Evolutionary conservation across 1,140 invertebrate genomes (phyloP).

Genomic region (Drosophila hydei): DNA sequence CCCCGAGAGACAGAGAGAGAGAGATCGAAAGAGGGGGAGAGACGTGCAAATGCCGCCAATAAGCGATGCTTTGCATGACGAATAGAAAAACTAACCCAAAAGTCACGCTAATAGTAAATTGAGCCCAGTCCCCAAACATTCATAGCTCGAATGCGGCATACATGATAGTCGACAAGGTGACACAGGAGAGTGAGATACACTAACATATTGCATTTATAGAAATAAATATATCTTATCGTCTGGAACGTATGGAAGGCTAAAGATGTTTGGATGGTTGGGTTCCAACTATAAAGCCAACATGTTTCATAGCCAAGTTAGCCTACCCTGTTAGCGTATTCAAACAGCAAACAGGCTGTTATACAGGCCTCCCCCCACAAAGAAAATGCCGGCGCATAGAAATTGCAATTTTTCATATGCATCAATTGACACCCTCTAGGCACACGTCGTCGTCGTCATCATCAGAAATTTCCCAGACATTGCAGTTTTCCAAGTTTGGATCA

Average conservation of each 20-base stretch:
- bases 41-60: conserved; percentile 44
- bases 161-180: conserved; percentile 34
- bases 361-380: conserved; percentile 29
- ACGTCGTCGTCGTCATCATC: conserved; percentile 60
- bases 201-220: too few species aligned
- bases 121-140: conserved; percentile 56
- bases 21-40: conserved; percentile 41
- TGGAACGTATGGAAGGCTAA: too few species aligned
- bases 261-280: too few species aligned
- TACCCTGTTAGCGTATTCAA: conserved; percentile 5
- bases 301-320: too few species aligned
- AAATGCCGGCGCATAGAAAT: conserved; percentile 65
- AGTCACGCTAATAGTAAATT: conserved; percentile 82
- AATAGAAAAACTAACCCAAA: conserved; percentile 82
- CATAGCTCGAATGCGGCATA: conserved; percentile 50
- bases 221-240: too few species aligned
- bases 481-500: conserved; percentile 16
- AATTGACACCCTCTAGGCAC: conserved; percentile 82
- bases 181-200: too few species aligned
- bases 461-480: conserved; percentile 67
- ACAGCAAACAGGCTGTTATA: conserved; percentile 12
- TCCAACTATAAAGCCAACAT: too few species aligned
- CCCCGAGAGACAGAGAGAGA: conserved; percentile 47
- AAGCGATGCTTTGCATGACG: conserved; percentile 79
- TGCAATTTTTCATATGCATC: conserved; percentile 78